Evolutionary conservation across 2,113 vertebrate species (phyloP).

Genomic region (Seriola quinqueradiata): DNA sequence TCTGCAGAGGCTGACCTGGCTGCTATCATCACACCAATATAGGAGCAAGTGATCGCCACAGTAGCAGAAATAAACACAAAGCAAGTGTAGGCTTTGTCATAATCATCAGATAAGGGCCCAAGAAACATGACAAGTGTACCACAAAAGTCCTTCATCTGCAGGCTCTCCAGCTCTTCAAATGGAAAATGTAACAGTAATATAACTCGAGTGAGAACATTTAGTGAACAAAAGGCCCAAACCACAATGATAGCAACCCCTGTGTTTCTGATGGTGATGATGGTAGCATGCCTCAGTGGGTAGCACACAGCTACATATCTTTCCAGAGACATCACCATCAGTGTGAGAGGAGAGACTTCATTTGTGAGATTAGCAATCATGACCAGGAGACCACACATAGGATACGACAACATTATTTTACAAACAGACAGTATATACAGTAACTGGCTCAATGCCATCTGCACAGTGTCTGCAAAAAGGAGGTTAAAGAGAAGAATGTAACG

Average conservation of each 20-base stretch:
- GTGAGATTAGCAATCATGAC: conserved; percentile 6
- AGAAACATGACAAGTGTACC: neutral
- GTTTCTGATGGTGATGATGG: conserved; percentile 68
- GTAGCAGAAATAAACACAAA: conserved; percentile 65
- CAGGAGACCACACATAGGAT: conserved; percentile 52
- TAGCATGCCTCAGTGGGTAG: conserved; percentile 71
- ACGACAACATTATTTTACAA: neutral
- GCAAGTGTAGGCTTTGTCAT: conserved; percentile 43
- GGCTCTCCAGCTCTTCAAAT: neutral
- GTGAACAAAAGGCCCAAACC: conserved; percentile 58
- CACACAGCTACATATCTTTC: conserved; percentile 79
- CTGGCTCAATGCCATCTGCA: conserved; percentile 43
- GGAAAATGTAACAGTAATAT: neutral
- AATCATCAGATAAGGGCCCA: neutral
- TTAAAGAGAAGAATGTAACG: conserved; percentile 70
- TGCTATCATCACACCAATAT: conserved; percentile 69
- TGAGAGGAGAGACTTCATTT: conserved; percentile 59
- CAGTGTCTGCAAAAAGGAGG: conserved; percentile 68
- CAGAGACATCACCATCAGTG: conserved; percentile 75
- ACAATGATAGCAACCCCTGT: conserved; percentile 47
- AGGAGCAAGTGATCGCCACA: conserved; percentile 52
- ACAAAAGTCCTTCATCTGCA: conserved; percentile 49
- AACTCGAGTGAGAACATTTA: conserved; percentile 8
- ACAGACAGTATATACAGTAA: conserved; percentile 35
- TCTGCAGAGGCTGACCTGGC: conserved; percentile 73